phyloP scores from a whole-genome alignment of 2,113 vertebrate species.

The Cinclus mexicanus region DNA sequence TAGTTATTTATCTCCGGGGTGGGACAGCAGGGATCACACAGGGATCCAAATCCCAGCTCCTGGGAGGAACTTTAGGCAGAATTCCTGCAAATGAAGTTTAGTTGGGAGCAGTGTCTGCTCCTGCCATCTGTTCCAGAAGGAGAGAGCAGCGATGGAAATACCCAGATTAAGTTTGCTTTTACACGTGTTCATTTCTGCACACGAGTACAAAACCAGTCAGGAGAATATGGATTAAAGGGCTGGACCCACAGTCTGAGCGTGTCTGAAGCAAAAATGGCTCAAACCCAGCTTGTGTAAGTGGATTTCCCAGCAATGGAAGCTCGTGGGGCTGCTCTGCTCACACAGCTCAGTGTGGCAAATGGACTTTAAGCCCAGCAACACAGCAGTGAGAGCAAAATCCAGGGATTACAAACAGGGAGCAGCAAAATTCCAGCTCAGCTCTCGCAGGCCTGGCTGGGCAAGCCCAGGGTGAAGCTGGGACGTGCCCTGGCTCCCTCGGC shows the following conservation, averaged over 20 bases:
- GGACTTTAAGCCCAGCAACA: constrained; percentile 29
- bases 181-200: neutral
- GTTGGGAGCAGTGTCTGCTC: neutral
- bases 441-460: constrained; percentile 31
- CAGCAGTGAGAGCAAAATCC: constrained; percentile 20
- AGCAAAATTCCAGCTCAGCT: constrained; percentile 8
- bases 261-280: neutral
- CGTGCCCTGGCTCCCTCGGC: constrained; percentile 9
- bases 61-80: neutral
- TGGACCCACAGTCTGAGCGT: neutral
- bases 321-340: neutral
- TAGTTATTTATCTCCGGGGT: neutral
- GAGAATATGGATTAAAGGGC: neutral
- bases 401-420: neutral
- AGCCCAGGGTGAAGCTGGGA: constrained; percentile 25
- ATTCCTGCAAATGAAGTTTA: neutral
- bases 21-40: neutral
- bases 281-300: neutral
- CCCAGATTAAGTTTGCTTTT: neutral
- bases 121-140: neutral
- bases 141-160: neutral
- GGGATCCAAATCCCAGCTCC: neutral
- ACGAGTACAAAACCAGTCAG: neutral
- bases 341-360: constrained; percentile 34
- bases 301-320: neutral